These are phyloP conservation scores for Hemichromis elongatus DNA, from an alignment of 2,113 vertebrate species.

Conservation along the genomic window DNA sequence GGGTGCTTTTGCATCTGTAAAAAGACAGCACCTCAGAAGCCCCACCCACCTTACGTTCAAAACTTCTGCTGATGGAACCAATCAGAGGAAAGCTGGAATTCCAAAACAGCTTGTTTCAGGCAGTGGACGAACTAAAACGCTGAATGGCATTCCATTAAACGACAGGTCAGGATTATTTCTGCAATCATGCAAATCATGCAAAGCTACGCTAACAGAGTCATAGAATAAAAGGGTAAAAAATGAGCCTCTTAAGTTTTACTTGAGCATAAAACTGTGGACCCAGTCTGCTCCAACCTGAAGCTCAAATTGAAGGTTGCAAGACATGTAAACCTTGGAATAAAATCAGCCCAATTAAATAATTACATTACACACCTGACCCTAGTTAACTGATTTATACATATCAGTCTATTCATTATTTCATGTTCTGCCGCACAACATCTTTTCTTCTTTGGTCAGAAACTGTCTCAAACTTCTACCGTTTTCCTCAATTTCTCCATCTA, in stretches of 20 bases:
- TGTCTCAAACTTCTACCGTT: background rate
- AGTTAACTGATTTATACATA: background rate
- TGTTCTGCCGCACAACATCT: background rate
- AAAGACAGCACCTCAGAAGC: background rate
- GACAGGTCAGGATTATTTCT: background rate
- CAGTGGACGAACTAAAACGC: background rate
- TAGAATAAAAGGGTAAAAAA: background rate
- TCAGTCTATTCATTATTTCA: background rate
- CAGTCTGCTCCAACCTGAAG: background rate
- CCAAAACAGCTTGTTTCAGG: background rate
- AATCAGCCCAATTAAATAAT: background rate
- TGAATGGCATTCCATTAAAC: too few relatives aligned
- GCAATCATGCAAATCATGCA: background rate
- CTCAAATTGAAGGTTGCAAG: background rate
- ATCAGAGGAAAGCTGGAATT: background rate
- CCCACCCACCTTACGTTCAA: background rate
- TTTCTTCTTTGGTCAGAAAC: background rate
- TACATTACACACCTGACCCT: background rate
- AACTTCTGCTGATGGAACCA: background rate
- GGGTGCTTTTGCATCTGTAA: background rate
- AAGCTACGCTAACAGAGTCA: background rate
- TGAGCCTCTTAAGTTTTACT: background rate
- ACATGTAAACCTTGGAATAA: background rate
- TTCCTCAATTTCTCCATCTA: background rate
- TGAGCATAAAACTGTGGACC: background rate